Percentiles rank a stretch among this genome's conserved stretches.
phyloP scores from a whole-genome alignment of 2,113 vertebrate genomes.

The Callorhinus ursinus region DNA sequence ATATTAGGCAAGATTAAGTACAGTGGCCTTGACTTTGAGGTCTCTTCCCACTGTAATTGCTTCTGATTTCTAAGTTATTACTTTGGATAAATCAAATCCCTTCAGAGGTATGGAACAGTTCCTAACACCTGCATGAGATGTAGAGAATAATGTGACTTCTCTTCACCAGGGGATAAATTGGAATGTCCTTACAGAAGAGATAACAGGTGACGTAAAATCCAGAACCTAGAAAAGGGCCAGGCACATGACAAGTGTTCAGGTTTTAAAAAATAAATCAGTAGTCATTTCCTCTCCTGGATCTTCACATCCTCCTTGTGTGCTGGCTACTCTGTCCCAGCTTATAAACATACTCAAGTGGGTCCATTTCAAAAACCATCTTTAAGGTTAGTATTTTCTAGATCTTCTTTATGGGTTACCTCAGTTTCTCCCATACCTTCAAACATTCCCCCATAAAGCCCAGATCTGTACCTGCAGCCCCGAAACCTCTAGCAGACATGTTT shows the following conservation, averaged over 20 bases:
- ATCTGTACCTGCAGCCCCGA: background rate
- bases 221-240: background rate
- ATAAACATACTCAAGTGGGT: background rate
- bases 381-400: background rate
- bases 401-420: background rate
- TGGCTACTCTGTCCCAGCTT: background rate
- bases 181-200: background rate
- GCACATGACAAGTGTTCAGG: background rate
- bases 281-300: background rate
- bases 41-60: conserved; percentile 2
- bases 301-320: background rate
- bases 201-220: background rate
- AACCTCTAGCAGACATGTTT: background rate
- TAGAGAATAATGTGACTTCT: background rate
- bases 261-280: background rate
- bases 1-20: background rate
- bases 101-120: background rate
- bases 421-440: background rate
- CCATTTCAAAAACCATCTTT: background rate
- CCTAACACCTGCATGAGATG: conserved; percentile 10
- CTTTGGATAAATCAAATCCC: background rate
- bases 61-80: conserved; percentile 4
- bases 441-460: background rate
- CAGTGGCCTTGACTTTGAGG: background rate
- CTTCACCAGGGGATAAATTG: background rate